Evolutionary conservation across 2,888 invertebrate genomes (phyloP), one percentile per base, ranked within the genome.

Genomic region (Chouioia cunea): DNA sequence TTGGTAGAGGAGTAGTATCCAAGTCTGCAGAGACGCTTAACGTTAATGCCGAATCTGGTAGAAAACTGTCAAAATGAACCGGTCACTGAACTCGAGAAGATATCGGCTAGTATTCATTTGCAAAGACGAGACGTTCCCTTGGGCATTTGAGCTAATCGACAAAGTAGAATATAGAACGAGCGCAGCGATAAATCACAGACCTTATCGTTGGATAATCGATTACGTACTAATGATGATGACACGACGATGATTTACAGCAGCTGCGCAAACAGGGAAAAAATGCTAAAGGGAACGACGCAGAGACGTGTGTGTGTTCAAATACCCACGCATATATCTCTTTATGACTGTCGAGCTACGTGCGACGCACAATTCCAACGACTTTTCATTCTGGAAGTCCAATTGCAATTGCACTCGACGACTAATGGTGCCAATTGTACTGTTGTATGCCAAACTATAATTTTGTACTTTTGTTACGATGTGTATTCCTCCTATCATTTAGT

Each of bases 261-360:
- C 44, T 36, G 23, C 36, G 16, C 22, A 12, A 36, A 59, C 27
- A 54, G 47, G 27, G 10, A 65, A 20, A 62, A 60, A 72, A 74
- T 74, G 72, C 73, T 65, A 68, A 50, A 63, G 73, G 74, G 74
- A 74, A 74, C 74, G 60, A 60, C 57, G 62, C 65, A 60, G 70
- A 68, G 43, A 64, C 69, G 71, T 68, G 67, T 58, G 36, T 67
- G 73, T 71, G 73, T 65, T 65, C 56, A 70, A n/a, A 71, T 67
- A 36, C 16, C 60, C 2, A 57, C 43, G 4, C 6, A 18, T 47
- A 14, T 2, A 27, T 36, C 23, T 36, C 36, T 6, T 36, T 36
- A 62, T 57, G 50, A 62, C 22, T 36, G 36, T 36, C 36, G 36
- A 36, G 36, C 36, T 36, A 36, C 10, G 36, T 36, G 36, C 36